Base-by-base conservation (phyloP, 1,140 invertebrate genomes). In the Pseudomyrmex pallidus region DNA sequence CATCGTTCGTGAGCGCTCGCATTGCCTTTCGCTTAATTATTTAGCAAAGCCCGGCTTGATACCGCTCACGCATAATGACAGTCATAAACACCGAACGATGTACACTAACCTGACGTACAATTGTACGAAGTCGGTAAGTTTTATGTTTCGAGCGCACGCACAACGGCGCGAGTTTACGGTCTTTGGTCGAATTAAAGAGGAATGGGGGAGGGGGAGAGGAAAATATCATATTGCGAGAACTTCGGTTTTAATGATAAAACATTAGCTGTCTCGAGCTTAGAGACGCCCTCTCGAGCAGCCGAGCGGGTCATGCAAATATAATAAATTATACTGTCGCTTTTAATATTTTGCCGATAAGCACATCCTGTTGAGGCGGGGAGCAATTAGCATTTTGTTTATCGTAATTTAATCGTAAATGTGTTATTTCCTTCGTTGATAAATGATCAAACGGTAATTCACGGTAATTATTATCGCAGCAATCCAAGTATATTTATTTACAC, bases 271-370 rank as follows among this genome's bases (percentile, higher is more conserved):
- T 13, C n/a, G 66, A 50, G 46, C 22, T 70, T 80, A 72, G 72
- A 35, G 72, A 35, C 73, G 46, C 57, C 57, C 64, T 35, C 62
- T 22, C 44, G 70, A 85, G 73, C 72, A 68, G 68, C 74, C 74
- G 72, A 86, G 13, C 9, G 88, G 48, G 76, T 84, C 82, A 82
- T 88, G 89, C 89, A 90, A 90, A 91, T 91, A 22, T 22, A 90
- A 22, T 22, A 90, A 91, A 91, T 90, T 90, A 35, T 7, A 90
- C 84, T 84, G 86, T 85, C 48, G 44, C 82, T 73, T 90, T 35
- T 90, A 84, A 87, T 85, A 62, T 76, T 72, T 63, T 7, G 44
- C 50, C 50, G 70, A 85, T 85, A 82, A 72, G 50, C 59, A 48
- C 54, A 66, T 76, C 54, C 2, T 25, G 64, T 85, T 85, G 67